Base-by-base conservation (phyloP, 2,113 vertebrate genomes). In the Sminthopsis crassicaudata region DNA sequence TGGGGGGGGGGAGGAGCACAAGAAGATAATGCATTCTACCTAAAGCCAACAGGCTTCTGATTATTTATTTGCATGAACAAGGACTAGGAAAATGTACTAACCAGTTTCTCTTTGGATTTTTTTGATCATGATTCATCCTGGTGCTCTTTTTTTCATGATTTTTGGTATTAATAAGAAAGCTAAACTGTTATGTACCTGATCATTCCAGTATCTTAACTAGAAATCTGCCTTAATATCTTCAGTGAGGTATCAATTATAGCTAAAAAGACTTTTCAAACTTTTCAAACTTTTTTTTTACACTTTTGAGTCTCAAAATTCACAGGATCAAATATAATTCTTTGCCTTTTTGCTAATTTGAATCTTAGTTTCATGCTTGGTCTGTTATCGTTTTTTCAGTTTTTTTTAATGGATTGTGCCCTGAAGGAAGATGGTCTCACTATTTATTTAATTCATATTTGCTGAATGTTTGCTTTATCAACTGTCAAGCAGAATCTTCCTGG, bases 391-490 rank as follows among this genome's bases (percentile, higher is more conserved):
- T 84, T 84, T 84, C 67, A 84, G 67, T 84, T 36, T 7, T 7
- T 84, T 84, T 84, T 84, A 42, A 84, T 51, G 84, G 27, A 94
- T 94, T 0, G 2, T 55, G 67, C 93, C 23, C 55, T 55, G 27
- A 88, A 88, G n/a, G 0, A 11, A n/a, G 91, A 46, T n/a, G 92
- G 10, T 12, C 48, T 46, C 51, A 51, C 46, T 92, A 42, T 95
- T 95, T 91, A 51, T 60, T 96, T 96, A 95, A 46, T 57, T 94
- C 94, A 96, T 96, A 94, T 19, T 55, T 89, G 91, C 46, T 89
- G 53, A 94, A 91, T 93, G 60, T 96, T 95, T 96, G 88, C 95
- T 97, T 96, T 95, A 89, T 53, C 93, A 91, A 53, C 55, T 95
- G 91, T 95, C 96, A 96, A 91, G 36, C 57, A 88, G 95, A 97